phyloP scores from a whole-genome alignment of 2,888 invertebrate genomes.

The Agrochola lota region DNA sequence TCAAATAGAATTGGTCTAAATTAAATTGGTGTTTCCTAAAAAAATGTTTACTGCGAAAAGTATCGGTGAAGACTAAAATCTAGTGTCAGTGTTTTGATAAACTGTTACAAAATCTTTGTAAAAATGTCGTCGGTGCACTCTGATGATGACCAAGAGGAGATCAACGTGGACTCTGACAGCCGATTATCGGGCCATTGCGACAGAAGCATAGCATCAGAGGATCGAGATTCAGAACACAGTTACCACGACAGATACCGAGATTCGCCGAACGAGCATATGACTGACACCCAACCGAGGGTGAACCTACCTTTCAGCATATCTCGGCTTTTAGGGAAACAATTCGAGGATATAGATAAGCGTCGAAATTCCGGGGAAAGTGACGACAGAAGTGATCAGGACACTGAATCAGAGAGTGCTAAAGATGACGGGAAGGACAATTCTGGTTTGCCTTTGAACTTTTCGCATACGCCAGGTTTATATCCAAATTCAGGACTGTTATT shows the following conservation, averaged over 20 bases:
- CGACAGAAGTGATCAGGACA: conserved; percentile 88
- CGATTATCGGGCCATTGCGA: conserved; percentile 90
- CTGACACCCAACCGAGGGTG: conserved; percentile 88
- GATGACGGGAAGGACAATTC: conserved; percentile 84
- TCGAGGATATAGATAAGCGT: conserved; percentile 91
- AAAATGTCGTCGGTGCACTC: conserved; percentile 90
- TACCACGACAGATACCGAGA: conserved; percentile 87
- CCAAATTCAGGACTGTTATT: conserved; percentile 83
- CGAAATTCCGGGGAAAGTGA: conserved; percentile 88
- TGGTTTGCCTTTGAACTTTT: conserved; percentile 83
- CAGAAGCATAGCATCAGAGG: conserved; percentile 90
- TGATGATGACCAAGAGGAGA: conserved; percentile 92
- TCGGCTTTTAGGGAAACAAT: conserved; percentile 94
- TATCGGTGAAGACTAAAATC: conserved; percentile 66
- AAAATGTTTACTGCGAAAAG: conserved; percentile 65
- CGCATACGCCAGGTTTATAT: conserved; percentile 85
- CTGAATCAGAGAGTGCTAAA: conserved; percentile 88
- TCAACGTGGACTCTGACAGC: conserved; percentile 92
- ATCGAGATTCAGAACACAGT: conserved; percentile 90
- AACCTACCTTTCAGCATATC: conserved; percentile 95
- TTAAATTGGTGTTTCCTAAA: conserved; percentile 61
- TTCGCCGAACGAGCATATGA: conserved; percentile 89
- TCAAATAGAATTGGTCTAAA: conserved; percentile 56
- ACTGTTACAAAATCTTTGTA: conserved; percentile 57
- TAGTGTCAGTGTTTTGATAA: conserved; percentile 78